A percentile compares a stretch with the other conserved stretches of the same genome.
These are phyloP conservation scores for Ursus arctos DNA, from an alignment of 2,113 vertebrate genomes.

Conservation along the genomic window DNA sequence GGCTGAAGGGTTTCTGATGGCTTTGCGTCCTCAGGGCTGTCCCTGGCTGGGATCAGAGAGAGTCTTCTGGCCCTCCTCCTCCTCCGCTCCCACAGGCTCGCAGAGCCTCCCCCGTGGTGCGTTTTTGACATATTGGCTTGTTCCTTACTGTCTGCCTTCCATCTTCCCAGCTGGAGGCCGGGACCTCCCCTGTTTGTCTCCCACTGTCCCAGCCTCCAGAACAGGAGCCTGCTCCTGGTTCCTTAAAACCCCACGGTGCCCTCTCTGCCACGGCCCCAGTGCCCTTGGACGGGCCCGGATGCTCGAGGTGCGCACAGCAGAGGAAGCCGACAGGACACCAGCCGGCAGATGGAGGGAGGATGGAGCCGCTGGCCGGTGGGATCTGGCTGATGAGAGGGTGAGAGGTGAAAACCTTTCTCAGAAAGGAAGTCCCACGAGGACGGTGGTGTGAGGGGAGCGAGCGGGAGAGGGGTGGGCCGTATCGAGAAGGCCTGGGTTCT, in stretches of 20 bases:
- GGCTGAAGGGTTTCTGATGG: fast-evolving
- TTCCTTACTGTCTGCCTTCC: not conserved
- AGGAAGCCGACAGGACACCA: not conserved
- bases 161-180: no score
- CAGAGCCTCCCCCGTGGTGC: not conserved
- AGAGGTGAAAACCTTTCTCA: not conserved
- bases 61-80: not conserved
- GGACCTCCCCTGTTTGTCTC: not conserved
- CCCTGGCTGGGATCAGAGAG: no score
- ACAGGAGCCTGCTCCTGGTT: no score
- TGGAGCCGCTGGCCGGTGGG: not conserved
- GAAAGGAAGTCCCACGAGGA: not conserved
- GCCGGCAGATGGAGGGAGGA: not conserved
- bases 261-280: not conserved
- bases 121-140: not conserved
- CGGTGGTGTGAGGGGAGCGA: not conserved
- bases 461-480: fast-evolving
- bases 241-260: not conserved
- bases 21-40: fast-evolving
- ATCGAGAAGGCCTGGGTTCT: slow-evolving; percentile 37
- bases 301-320: not conserved
- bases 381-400: not conserved
- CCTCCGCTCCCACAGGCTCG: not conserved
- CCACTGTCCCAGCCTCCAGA: not conserved
- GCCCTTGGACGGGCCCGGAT: fast-evolving